These are phyloP conservation scores for Malurus leucopterus DNA, from an alignment of 2,797 vertebrate genomes.

Conservation along the genomic window DNA sequence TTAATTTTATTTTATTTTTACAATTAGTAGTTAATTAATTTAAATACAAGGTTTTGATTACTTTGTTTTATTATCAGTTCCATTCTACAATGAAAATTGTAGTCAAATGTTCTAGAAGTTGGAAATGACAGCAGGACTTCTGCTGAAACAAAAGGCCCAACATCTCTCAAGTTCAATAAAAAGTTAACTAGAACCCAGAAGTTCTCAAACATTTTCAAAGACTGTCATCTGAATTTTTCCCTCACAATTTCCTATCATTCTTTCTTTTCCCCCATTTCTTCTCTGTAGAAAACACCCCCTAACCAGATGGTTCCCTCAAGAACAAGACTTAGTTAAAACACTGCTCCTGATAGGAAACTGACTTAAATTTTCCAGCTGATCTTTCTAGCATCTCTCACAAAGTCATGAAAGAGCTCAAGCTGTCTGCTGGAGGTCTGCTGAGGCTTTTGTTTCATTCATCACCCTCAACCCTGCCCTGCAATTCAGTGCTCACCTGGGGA, in stretches of 20 bases:
- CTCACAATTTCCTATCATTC: not conserved
- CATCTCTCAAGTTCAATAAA: not conserved
- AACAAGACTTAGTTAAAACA: not conserved
- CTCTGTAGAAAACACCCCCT: not conserved
- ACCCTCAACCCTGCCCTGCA: accelerated
- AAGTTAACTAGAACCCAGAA: not conserved
- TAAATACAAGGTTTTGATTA: not conserved
- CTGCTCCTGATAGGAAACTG: not conserved
- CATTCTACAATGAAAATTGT: not conserved
- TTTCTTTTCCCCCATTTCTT: not conserved
- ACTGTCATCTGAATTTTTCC: not conserved
- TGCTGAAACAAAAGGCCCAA: not conserved
- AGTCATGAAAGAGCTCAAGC: not conserved
- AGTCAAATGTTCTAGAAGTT: not conserved
- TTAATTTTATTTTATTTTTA: not conserved
- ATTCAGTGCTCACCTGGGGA: not conserved
- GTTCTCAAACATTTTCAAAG: not conserved
- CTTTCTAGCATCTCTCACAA: not conserved
- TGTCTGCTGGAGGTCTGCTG: not conserved
- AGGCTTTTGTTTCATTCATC: not conserved
- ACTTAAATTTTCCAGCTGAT: not conserved
- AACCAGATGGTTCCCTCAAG: not conserved
- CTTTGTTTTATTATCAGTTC: not conserved
- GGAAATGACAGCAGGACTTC: not conserved
- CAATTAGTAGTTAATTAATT: not conserved